Conservation (phyloP, 2,113 vertebrate genomes). For the Brienomyrus brachyistius region DNA sequence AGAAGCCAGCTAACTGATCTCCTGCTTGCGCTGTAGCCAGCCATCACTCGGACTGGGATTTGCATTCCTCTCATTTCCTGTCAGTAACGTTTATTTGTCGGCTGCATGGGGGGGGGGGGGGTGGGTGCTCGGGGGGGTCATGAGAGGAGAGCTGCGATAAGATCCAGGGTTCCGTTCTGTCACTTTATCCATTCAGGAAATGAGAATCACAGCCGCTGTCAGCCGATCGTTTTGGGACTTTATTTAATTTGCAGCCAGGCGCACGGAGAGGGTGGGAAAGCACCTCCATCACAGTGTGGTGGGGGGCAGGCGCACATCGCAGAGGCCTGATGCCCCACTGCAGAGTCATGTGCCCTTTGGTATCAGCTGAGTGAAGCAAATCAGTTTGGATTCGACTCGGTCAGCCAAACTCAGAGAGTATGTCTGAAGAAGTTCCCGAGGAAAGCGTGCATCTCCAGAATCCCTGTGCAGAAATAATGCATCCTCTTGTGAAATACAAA, state of each 20-base stretch:
- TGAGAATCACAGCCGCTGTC: conserved; percentile 5
- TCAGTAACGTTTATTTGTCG: conserved; percentile 39
- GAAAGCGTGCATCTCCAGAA: not conserved
- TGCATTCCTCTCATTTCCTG: conserved; percentile 44
- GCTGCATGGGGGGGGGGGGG: conserved; percentile 6
- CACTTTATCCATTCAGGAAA: conserved; percentile 5
- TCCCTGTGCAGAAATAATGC: not conserved
- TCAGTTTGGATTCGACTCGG: not conserved
- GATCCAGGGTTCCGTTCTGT: not conserved
- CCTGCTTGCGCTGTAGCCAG: not conserved
- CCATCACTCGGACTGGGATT: conserved; percentile 39
- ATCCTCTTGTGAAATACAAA: not conserved
- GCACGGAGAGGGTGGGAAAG: not conserved
- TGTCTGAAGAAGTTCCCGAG: not conserved
- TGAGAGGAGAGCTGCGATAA: not conserved
- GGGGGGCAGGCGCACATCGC: not conserved
- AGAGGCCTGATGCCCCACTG: not conserved
- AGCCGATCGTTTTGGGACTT: not conserved
- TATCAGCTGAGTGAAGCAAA: not conserved
- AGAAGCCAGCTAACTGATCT: conserved; percentile 7
- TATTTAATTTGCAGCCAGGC: conserved; percentile 8
- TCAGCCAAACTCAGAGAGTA: not conserved
- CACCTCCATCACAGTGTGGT: not conserved
- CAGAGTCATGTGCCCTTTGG: not conserved
- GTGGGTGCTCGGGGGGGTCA: not conserved